phyloP scores from a whole-genome alignment of 30 jellyfish, hydroid and myxozoan species.

The Aurelia sp. region DNA sequence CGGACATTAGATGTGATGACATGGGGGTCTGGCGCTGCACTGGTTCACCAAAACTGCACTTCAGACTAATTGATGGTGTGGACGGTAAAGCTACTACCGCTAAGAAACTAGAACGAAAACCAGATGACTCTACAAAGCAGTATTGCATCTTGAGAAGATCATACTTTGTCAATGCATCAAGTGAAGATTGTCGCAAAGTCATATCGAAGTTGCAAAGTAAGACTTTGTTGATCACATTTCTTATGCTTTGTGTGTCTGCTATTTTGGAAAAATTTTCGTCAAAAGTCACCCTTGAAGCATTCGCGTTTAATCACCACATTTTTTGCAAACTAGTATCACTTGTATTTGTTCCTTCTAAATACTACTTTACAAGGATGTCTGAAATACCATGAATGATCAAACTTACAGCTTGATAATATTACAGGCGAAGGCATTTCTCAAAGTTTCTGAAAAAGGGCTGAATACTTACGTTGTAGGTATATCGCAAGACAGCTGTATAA shows the following conservation, averaged over 20 bases:
- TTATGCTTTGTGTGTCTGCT: neutral
- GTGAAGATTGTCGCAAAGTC: slow-evolving; percentile 20
- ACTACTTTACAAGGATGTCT: no score
- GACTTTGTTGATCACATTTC: neutral
- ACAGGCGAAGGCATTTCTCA: no score
- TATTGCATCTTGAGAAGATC: slow-evolving; percentile 4
- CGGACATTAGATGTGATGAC: neutral
- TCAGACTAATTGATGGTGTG: neutral
- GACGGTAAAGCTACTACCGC: neutral
- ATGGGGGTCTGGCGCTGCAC: slow-evolving; percentile 16
- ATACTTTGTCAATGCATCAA: slow-evolving; percentile 13
- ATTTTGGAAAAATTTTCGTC: no score
- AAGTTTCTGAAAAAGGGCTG: no score
- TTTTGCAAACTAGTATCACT: no score
- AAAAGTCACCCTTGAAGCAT: no score
- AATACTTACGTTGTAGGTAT: no score
- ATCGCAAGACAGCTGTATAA: no score
- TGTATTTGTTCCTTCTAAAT: no score
- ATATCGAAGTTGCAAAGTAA: slow-evolving; percentile 4
- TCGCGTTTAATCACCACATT: no score
- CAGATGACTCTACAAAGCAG: neutral
- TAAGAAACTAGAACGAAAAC: neutral
- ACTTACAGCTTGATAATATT: no score
- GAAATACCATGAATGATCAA: no score
- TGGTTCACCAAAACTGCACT: neutral